phyloP scores from a whole-genome alignment of 37 sponge, comb jelly and placozoan genomes.

The Lycopodina hypogea region DNA sequence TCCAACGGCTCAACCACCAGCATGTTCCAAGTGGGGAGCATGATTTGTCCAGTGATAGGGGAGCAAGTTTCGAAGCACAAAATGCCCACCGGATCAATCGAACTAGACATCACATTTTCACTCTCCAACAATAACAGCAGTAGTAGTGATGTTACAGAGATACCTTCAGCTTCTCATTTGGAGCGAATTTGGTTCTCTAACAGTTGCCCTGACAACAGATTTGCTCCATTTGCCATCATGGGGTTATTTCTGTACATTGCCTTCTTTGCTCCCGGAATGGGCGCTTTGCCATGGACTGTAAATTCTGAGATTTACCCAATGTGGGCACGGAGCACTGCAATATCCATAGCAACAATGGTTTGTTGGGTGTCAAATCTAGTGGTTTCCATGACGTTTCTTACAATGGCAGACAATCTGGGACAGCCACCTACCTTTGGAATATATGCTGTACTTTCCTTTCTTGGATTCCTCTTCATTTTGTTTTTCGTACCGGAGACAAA shows the following conservation, averaged over 20 bases:
- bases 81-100: neutral
- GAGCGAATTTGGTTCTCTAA: constrained; percentile 38
- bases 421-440: constrained; percentile 72
- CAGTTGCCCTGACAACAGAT: constrained; percentile 33
- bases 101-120: neutral
- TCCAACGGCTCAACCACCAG: neutral
- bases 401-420: constrained; percentile 56
- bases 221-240: constrained; percentile 66
- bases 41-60: constrained; percentile 2
- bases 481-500: constrained; percentile 83
- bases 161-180: neutral
- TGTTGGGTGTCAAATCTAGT: constrained; percentile 87
- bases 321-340: constrained; percentile 83
- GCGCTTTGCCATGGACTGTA: constrained; percentile 92
- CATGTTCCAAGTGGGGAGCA: neutral
- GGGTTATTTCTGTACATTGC: constrained; percentile 82
- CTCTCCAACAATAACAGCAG: neutral
- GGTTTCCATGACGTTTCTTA: constrained; percentile 87
- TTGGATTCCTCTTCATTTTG: constrained; percentile 67
- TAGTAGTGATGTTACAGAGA: neutral
- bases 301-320: constrained; percentile 95
- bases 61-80: neutral
- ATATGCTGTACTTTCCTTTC: constrained; percentile 53
- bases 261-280: constrained; percentile 94
- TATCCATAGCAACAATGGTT: constrained; percentile 65